Base-by-base conservation (phyloP, 2,888 invertebrate species). In the Parnassius glacialis region DNA sequence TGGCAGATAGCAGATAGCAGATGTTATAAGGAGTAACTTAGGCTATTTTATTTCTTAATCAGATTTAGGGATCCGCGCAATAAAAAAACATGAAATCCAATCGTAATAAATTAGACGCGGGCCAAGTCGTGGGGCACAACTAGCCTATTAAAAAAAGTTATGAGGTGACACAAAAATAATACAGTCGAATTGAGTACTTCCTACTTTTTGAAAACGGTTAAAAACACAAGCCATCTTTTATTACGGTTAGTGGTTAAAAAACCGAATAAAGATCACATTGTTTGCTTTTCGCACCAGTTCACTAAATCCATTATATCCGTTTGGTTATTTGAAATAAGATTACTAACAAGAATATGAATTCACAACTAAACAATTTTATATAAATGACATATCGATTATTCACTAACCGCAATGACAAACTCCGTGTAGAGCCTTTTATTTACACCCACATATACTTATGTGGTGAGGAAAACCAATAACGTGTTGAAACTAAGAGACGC, bases 291-390 rank as follows among this genome's bases (percentile, higher is more conserved):
- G 48, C 52, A 62, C 11, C 51, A 44, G 12, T 20, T 54, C 45
- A 56, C 55, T 56, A 52, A 61, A 58, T 47, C 64, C 57, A 65
- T 63, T 55, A 64, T 57, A 44, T 52, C 64, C 68, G 71, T 67
- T 65, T 52, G 59, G 58, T 74, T 73, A 71, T 76, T 72, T 72
- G 71, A 67, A 62, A 70, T 63, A 67, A 74, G 70, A 77, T 77
- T 79, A 76, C 64, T 66, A 67, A 68, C 65, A 65, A 67, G 70
- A 70, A 74, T 76, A 77, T 78, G 73, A 80, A 83, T 84, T 76
- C n/a, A n/a, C n/a, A n/a, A n/a, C 9, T 48, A 50, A 50, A 50
- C 16, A 42, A 48, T 16, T 12, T 42, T 7, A 20, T 34, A 54
- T 9, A 47, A 52, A 59, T 60, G 54, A 60, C 54, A 55, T 54